Evolutionary conservation across 2,797 vertebrate genomes (phyloP), one percentile per base, ranked within the genome.

Genomic region (Oreonectes daqikongensis): DNA sequence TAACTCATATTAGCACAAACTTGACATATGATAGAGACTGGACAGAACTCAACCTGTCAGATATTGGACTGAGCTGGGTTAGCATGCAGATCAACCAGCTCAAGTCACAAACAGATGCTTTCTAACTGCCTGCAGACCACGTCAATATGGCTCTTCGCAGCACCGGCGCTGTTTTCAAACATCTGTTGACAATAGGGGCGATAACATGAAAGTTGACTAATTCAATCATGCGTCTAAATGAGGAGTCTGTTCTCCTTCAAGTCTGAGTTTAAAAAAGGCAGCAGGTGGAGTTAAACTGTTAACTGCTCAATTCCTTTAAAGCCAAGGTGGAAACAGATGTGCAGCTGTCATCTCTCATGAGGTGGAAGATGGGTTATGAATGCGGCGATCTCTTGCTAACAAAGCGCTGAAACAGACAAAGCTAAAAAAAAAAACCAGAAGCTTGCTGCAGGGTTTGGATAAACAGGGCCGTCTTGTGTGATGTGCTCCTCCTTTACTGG

Each of bases 261-360:
- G 44, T 68, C 20, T 35, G 30, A 60, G 53, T 59, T 70, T 69
- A 63, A 48, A 67, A 60, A 72, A 68, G 15, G 24, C 57, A 81
- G 57, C 11, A 67, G 69, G 70, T 32, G 42, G 63, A 3, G 14
- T 77, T 72, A 67, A 69, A 50, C 52, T 20, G 42, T 72, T 50
- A 63, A 77, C 79, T 65, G 57, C 61, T 48, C 71, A 3, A 11
- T 66, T 59, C 28, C 42, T 71, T 69, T 35, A 28, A 52, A 72
- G 26, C 53, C 32, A 72, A 50, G 66, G 30, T 75, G 60, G 38
- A 65, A 69, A 77, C 79, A 81, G 74, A 68, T 83, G 71, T 65
- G 66, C 63, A 70, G 30, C 53, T 78, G 66, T 81, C 75, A 75
- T 65, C 50, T 78, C 75, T 77, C 52, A 63, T 75, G 71, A 46